Conservation (phyloP, 2,113 vertebrate genomes). For the Emydura subglobosa region DNA sequence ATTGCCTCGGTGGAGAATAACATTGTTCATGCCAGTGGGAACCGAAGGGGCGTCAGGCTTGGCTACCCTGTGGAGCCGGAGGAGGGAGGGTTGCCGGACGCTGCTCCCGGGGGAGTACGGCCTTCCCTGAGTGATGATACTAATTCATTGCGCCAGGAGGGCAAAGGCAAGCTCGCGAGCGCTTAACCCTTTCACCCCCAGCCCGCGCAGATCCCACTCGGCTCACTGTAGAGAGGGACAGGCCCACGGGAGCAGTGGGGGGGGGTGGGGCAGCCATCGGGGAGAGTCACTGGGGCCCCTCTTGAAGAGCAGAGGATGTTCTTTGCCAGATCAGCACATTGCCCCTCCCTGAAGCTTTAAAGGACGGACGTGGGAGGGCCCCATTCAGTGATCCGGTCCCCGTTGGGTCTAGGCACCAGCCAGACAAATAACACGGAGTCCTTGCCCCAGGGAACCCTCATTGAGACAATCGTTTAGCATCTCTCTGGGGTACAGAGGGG, state of each 20-base stretch:
- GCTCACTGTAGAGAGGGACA: background rate
- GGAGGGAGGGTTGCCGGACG: background rate
- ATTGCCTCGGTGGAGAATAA: constrained; percentile 33
- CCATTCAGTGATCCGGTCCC: too few species aligned
- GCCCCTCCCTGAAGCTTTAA: background rate
- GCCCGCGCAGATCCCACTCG: fast-evolving
- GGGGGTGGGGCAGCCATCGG: background rate
- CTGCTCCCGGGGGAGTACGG: background rate
- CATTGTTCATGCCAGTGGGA: background rate
- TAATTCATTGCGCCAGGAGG: background rate
- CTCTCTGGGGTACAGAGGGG: background rate
- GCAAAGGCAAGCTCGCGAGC: background rate
- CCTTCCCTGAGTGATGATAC: background rate
- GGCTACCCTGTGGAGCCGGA: constrained; percentile 9
- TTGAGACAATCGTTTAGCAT: too few species aligned
- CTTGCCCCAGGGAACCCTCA: too few species aligned
- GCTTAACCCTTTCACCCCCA: constrained; percentile 21
- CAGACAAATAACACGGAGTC: too few species aligned
- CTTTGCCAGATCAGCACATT: background rate
- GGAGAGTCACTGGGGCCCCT: background rate
- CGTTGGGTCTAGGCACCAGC: too few species aligned
- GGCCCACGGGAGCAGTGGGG: background rate
- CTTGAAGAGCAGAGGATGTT: too few species aligned
- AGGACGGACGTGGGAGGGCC: too few species aligned
- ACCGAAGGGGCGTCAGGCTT: constrained; percentile 54